These are phyloP conservation scores for Pediacus dermestoides DNA, from an alignment of 2,888 invertebrate species.

Conservation along the genomic window DNA sequence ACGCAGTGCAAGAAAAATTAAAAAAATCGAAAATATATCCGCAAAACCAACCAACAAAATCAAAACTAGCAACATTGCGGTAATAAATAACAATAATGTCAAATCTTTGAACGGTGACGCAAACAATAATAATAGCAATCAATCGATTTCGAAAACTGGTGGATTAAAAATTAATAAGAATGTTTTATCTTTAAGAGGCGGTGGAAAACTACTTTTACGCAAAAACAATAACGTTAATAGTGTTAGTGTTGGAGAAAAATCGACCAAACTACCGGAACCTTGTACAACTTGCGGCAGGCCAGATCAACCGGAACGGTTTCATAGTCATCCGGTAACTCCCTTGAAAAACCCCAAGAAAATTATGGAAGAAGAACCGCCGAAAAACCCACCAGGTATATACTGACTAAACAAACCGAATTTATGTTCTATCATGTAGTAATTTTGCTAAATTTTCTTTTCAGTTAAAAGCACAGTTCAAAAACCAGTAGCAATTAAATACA, in stretches of 20 bases:
- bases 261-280: constrained; percentile 51
- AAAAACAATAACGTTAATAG: constrained; percentile 17
- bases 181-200: constrained; percentile 5
- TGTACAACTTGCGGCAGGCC: constrained; percentile 66
- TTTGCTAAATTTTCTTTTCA: constrained; percentile 21
- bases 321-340: constrained; percentile 54
- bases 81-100: too few relatives aligned
- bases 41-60: too few relatives aligned
- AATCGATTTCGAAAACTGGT: too few relatives aligned
- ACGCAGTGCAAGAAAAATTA: constrained; percentile 27
- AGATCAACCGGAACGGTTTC: constrained; percentile 65
- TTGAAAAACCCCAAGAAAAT: constrained; percentile 25
- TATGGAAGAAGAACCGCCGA: constrained; percentile 20
- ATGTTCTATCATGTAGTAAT: constrained; percentile 8
- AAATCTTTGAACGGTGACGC: constrained; percentile 17
- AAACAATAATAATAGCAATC: constrained; percentile 22
- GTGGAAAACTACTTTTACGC: constrained; percentile 16
- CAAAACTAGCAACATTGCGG: too few relatives aligned
- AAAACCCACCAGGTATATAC: constrained; percentile 30
- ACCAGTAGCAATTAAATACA: constrained; percentile 53
- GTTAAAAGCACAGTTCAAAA: constrained; percentile 53
- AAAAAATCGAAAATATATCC: constrained; percentile 16
- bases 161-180: too few relatives aligned
- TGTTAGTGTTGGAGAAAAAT: constrained; percentile 24
- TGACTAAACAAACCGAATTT: constrained; percentile 3